Evolutionary conservation across 2,797 vertebrate species (phyloP).

Genomic region (Sphenodon punctatus): DNA sequence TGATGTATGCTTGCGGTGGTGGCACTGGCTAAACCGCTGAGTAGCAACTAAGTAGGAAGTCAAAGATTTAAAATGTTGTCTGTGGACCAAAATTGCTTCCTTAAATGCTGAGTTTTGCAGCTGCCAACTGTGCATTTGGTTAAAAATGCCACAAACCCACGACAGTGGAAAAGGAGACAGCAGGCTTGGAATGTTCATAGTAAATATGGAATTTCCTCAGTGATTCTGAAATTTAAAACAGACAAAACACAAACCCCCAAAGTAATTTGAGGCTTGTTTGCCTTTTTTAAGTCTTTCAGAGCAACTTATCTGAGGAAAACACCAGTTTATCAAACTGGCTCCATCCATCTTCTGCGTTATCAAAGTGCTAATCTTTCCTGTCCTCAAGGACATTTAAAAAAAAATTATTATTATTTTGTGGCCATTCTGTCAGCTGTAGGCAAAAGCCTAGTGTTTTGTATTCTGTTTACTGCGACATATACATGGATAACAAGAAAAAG

Average conservation of each 20-base stretch:
- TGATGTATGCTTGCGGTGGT: background rate
- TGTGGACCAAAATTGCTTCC: background rate
- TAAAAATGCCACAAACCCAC: background rate
- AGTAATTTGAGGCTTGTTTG: background rate
- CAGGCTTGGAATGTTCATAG: background rate
- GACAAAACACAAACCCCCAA: too few species aligned
- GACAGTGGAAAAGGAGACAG: background rate
- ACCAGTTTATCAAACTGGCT: slow-evolving; percentile 58
- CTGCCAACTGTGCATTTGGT: background rate
- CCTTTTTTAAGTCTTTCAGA: background rate
- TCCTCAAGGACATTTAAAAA: slow-evolving; percentile 27
- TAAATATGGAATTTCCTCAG: background rate
- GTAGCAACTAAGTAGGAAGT: background rate
- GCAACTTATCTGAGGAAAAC: slow-evolving; percentile 45
- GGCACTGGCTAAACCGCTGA: rapidly evolving
- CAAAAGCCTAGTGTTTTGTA: background rate
- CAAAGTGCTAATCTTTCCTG: slow-evolving; percentile 47
- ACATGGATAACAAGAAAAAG: background rate
- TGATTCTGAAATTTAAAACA: background rate
- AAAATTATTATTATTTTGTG: slow-evolving; percentile 61
- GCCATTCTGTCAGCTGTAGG: background rate
- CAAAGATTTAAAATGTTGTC: background rate
- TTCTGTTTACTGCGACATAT: background rate
- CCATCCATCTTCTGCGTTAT: slow-evolving; percentile 63
- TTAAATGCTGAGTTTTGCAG: background rate